A percentile compares a stretch with the other conserved stretches of the same genome.
Conservation (phyloP, 2,888 invertebrate species). For the Ischnura elegans region DNA sequence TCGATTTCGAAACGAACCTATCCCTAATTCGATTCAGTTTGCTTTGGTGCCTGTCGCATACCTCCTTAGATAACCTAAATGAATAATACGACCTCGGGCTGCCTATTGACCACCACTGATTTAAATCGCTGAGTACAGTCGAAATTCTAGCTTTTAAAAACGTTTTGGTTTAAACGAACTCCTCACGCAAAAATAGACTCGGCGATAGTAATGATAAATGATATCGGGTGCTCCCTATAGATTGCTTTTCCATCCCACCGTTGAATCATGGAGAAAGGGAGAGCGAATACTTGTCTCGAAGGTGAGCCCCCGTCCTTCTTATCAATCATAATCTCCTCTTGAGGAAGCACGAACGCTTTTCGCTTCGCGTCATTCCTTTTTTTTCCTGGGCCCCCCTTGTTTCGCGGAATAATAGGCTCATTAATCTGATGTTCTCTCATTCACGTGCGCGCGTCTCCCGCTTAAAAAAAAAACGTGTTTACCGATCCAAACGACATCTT, state of each 20-base stretch:
- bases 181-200: too few species aligned
- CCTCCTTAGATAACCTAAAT: too few species aligned
- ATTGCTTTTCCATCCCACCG: background rate
- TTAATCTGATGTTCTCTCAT: background rate
- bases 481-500: background rate
- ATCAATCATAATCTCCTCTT: constrained; percentile 23
- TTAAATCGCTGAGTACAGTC: too few species aligned
- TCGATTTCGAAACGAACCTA: too few species aligned
- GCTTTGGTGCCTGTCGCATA: too few species aligned
- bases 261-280: background rate
- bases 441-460: background rate
- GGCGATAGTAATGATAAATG: background rate
- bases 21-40: too few species aligned
- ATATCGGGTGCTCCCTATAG: background rate
- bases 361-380: background rate
- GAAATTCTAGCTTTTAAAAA: too few species aligned
- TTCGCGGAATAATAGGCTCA: constrained; percentile 27
- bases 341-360: constrained; percentile 10
- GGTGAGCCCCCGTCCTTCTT: background rate
- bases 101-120: too few species aligned
- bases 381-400: background rate
- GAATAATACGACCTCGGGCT: too few species aligned
- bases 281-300: background rate
- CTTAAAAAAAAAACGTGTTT: background rate
- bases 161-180: too few species aligned